Percentiles rank a stretch among this genome's conserved stretches.
Conservation (phyloP, 2,888 invertebrate genomes). For the Rhagonycha lutea region DNA sequence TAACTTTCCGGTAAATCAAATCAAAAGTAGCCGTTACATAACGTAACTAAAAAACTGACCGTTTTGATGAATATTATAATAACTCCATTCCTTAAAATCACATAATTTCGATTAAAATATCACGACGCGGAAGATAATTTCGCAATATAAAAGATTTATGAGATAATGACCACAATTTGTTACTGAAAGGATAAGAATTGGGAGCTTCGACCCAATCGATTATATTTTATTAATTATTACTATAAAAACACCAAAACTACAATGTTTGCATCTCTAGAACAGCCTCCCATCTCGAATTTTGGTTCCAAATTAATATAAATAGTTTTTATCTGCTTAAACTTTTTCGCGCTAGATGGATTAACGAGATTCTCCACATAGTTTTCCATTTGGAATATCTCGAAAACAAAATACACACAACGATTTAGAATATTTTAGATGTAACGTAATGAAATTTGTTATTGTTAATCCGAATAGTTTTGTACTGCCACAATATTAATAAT, state of each 20-base stretch:
- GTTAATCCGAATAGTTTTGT: too few species aligned
- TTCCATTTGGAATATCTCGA: too few species aligned
- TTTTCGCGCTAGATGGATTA: too few species aligned
- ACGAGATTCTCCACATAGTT: too few species aligned
- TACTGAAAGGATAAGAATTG: background rate
- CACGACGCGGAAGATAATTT: background rate
- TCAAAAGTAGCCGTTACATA: slow-evolving; percentile 30
- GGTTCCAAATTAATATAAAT: too few species aligned
- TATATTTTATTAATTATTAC: background rate
- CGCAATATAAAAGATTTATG: background rate
- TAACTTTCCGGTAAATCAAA: slow-evolving; percentile 30
- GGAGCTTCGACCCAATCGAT: background rate
- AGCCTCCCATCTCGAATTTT: too few species aligned
- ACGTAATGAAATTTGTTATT: too few species aligned
- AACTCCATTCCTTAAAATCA: background rate
- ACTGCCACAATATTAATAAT: too few species aligned
- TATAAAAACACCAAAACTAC: background rate
- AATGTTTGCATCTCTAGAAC: too few species aligned
- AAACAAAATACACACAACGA: too few species aligned
- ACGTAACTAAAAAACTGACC: slow-evolving; percentile 28
- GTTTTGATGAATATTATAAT: background rate
- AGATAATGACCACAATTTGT: background rate
- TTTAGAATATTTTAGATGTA: too few species aligned
- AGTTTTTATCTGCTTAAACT: too few species aligned
- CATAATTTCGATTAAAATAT: background rate